Evolutionary conservation across 2,888 invertebrate species (phyloP), one percentile per base, ranked within the genome.

Genomic region (Pseudeuparius sepicola): DNA sequence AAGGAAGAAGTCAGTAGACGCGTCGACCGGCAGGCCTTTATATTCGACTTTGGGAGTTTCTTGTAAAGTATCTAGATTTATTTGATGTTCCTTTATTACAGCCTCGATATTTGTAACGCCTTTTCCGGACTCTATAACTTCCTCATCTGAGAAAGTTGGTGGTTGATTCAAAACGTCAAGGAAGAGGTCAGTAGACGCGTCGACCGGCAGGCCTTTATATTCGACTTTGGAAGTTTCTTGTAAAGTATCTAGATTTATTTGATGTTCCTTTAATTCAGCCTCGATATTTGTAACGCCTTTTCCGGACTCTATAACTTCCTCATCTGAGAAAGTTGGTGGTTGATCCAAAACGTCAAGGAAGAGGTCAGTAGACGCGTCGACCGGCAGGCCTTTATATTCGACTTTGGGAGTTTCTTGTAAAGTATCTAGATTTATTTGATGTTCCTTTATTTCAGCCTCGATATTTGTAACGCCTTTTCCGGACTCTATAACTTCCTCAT

Each of bases 321-420:
- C 59, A n/a, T 60, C 58, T 2, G 60, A 56, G 25, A 63, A 52
- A 4, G 47, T 46, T 42, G 60, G 55, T n/a, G 59, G 56, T 34
- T 64, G 59, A 33, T 64, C 63, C 18, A 54, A 38, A 34, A 51
- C 40, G 24, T 50, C 45, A 37, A 51, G 45, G 47, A 49, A 51
- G 18, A 44, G 30, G 23, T 40, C 38, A 14, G 39, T 41, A 14
- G 48, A 24, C 16, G 46, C 39, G 35, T 53, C 51, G 10, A 52
- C 38, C 7, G 52, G 48, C 25, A 50, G 34, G 4, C 46, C 49
- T 43, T 50, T 50, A 29, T 49, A 50, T 13, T 39, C 49, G 3
- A 36, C 24, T 41, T 41, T 33, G 2, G 20, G 23, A 4, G 24
- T 15, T 10, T 36, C 16, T 24, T 14, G 14, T 12, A n/a, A n/a